phyloP scores from a whole-genome alignment of 2,797 vertebrate genomes.

The Urocyon cinereoargenteus region DNA sequence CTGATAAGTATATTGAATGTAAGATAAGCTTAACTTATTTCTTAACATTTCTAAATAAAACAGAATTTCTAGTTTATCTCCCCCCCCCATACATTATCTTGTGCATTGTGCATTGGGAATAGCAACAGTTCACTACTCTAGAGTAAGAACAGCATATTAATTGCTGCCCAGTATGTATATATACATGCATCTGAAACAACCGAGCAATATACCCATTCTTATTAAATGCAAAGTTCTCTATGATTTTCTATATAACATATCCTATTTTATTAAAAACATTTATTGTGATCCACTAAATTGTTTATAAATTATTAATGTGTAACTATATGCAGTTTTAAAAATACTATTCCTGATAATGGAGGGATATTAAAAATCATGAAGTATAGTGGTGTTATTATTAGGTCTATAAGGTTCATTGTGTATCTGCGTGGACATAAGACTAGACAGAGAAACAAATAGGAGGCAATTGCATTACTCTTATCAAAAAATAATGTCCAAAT shows the following conservation, averaged over 20 bases:
- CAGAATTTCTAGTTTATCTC: neutral
- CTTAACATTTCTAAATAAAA: neutral
- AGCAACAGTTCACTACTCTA: neutral
- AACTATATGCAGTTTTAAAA: neutral
- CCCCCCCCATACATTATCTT: neutral
- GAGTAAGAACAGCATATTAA: neutral
- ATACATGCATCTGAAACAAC: neutral
- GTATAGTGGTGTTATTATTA: neutral
- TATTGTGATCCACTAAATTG: neutral
- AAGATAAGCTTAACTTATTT: neutral
- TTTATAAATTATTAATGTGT: neutral
- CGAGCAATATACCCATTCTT: neutral
- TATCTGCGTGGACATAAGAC: neutral
- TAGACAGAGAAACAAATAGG: neutral
- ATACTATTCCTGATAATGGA: neutral
- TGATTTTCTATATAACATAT: neutral
- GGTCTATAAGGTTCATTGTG: neutral
- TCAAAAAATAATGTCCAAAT: neutral
- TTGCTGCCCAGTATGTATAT: fast-evolving
- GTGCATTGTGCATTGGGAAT: neutral
- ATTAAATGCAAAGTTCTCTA: neutral
- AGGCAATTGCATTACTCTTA: neutral
- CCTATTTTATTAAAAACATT: neutral
- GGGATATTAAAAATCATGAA: neutral
- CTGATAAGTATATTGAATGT: neutral